Evolutionary conservation across 2,113 vertebrate genomes (phyloP).

Genomic region (Upupa epops): DNA sequence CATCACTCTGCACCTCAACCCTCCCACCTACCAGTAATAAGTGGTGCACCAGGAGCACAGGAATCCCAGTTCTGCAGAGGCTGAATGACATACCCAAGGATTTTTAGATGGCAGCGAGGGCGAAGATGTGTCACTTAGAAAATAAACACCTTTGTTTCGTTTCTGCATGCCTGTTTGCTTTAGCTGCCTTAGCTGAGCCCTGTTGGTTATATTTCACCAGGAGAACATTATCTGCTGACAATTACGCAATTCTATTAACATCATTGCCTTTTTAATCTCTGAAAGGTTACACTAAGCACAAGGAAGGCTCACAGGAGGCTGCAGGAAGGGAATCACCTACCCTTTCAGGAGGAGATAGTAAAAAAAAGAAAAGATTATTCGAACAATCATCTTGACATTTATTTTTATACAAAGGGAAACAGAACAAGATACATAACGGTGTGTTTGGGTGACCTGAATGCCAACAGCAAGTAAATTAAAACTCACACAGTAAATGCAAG

Average conservation of each 20-base stretch:
- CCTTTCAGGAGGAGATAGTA: neutral
- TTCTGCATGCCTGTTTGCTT: slow-evolving; percentile 54
- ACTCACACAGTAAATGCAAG: slow-evolving; percentile 33
- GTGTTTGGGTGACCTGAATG: slow-evolving; percentile 34
- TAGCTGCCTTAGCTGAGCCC: slow-evolving; percentile 55
- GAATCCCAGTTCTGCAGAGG: neutral
- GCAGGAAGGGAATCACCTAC: slow-evolving; percentile 18
- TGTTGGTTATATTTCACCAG: slow-evolving; percentile 57
- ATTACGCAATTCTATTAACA: slow-evolving; percentile 72
- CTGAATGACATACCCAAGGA: neutral
- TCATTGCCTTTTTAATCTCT: slow-evolving; percentile 70
- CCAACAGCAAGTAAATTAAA: slow-evolving; percentile 41
- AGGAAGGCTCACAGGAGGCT: slow-evolving; percentile 39
- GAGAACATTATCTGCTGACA: slow-evolving; percentile 69
- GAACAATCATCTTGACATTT: slow-evolving; percentile 43
- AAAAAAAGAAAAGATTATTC: slow-evolving; percentile 21
- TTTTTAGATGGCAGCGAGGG: neutral
- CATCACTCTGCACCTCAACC: neutral
- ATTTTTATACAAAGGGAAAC: slow-evolving; percentile 45
- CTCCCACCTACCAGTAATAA: neutral
- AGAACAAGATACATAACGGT: slow-evolving; percentile 24
- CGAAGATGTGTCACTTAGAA: slow-evolving; percentile 44
- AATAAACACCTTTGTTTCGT: slow-evolving; percentile 70
- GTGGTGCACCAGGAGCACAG: neutral
- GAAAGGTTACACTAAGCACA: slow-evolving; percentile 61